Evolutionary conservation across 2,888 invertebrate species (phyloP).

Genomic region (Hyles lineata): DNA sequence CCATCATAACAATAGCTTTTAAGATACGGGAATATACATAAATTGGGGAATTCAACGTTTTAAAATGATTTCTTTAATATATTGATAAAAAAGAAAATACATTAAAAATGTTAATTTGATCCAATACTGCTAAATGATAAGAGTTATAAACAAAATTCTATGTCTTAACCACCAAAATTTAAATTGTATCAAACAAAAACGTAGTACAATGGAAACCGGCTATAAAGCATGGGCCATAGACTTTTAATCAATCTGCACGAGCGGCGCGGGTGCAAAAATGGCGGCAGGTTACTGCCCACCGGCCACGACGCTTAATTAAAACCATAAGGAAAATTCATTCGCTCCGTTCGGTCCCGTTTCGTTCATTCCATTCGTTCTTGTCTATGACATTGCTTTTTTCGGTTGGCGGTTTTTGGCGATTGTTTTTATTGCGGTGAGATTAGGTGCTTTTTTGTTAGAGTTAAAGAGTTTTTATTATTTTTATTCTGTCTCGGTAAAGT

Average conservation of each 20-base stretch:
- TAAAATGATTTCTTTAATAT: too few relatives aligned
- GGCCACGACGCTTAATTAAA: conserved; percentile 78
- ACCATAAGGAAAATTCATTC: conserved; percentile 84
- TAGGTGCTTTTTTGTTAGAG: background rate
- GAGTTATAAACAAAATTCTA: too few relatives aligned
- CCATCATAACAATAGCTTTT: too few relatives aligned
- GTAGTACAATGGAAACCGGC: conserved; percentile 54
- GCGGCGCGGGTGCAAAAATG: conserved; percentile 82
- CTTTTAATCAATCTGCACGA: conserved; percentile 85
- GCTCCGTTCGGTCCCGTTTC: conserved; percentile 25
- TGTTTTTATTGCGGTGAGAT: background rate
- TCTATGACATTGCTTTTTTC: conserved; percentile 64
- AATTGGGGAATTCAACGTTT: too few relatives aligned
- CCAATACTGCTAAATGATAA: too few relatives aligned
- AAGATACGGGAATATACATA: too few relatives aligned
- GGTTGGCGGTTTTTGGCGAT: conserved; percentile 29
- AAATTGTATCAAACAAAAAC: background rate
- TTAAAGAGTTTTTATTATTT: background rate
- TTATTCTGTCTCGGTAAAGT: too few relatives aligned
- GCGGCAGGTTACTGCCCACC: conserved; percentile 68
- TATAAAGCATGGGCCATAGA: conserved; percentile 84
- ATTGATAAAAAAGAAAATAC: too few relatives aligned
- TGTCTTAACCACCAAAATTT: background rate
- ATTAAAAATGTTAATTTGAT: too few relatives aligned
- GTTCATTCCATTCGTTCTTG: conserved; percentile 50